phyloP scores from a whole-genome alignment of 2,797 vertebrate genomes.

The Amphiprion clarkii region DNA sequence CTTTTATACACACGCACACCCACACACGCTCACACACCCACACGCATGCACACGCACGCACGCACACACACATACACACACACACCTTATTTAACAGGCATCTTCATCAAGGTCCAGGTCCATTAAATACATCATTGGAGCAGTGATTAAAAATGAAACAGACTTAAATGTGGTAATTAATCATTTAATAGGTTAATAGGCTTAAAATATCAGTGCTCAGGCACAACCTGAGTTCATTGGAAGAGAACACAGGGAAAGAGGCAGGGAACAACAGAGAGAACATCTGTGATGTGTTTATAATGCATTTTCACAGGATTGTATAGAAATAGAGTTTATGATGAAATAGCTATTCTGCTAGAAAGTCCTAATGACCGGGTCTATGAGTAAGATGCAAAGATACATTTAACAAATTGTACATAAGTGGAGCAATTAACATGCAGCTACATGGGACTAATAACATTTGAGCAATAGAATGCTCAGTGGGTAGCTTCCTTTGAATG shows the following conservation, averaged over 20 bases:
- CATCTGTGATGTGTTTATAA: neutral
- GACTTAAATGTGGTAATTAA: conserved; percentile 82
- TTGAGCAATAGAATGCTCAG: conserved; percentile 31
- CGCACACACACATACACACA: neutral
- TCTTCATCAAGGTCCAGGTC: conserved; percentile 72
- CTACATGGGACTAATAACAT: conserved; percentile 28
- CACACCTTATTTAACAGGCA: conserved; percentile 70
- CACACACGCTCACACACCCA: neutral
- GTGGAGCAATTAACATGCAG: conserved; percentile 34
- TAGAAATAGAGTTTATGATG: conserved; percentile 6
- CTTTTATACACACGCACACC: neutral
- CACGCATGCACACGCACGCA: too few species aligned
- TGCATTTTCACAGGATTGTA: neutral
- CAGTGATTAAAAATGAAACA: conserved; percentile 83
- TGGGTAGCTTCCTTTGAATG: conserved; percentile 30
- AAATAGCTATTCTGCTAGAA: conserved; percentile 11
- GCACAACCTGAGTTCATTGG: conserved; percentile 39
- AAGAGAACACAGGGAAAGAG: neutral
- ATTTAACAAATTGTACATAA: conserved; percentile 39
- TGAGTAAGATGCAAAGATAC: conserved; percentile 21
- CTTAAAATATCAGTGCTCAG: conserved; percentile 59
- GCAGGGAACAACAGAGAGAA: neutral
- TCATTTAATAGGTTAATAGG: conserved; percentile 76
- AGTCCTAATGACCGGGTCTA: conserved; percentile 12
- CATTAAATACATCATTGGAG: conserved; percentile 84